Conservation (phyloP, 1,140 invertebrate species). For the Bradynema listronoti region DNA sequence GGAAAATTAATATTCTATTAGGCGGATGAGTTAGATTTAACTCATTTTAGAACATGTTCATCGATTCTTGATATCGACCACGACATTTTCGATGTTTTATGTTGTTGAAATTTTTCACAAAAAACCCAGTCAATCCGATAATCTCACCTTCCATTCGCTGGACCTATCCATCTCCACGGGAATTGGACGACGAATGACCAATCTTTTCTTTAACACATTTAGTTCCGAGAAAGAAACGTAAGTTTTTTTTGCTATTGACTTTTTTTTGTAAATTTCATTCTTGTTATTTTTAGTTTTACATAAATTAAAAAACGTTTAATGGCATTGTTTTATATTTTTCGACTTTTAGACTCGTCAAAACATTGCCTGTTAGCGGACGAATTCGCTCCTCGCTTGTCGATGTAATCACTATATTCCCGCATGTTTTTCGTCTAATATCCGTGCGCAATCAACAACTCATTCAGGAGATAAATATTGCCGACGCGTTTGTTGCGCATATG, state of each 20-base stretch:
- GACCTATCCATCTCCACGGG: slow-evolving; percentile 13
- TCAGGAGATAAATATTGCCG: slow-evolving; percentile 19
- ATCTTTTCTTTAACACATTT: slow-evolving; percentile 19
- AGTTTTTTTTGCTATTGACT: too few relatives aligned
- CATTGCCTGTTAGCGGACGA: slow-evolving; percentile 6
- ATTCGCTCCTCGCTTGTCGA: slow-evolving; percentile 14
- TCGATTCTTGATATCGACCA: slow-evolving; percentile 27
- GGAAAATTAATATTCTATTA: too few relatives aligned
- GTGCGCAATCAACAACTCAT: slow-evolving; percentile 4
- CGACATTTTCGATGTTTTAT: slow-evolving; percentile 33
- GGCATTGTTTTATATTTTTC: too few relatives aligned
- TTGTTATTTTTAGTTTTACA: too few relatives aligned
- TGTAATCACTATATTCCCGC: slow-evolving; percentile 18
- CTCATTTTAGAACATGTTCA: slow-evolving; percentile 34
- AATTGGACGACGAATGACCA: slow-evolving; percentile 28
- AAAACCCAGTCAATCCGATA: slow-evolving; percentile 9
- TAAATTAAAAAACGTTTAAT: too few relatives aligned
- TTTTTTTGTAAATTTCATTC: too few relatives aligned
- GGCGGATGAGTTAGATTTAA: too few relatives aligned
- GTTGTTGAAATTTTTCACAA: slow-evolving; percentile 30
- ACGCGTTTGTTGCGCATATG: slow-evolving; percentile 7
- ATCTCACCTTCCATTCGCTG: slow-evolving; percentile 10
- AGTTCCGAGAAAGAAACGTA: slow-evolving; percentile 16
- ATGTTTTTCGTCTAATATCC: slow-evolving; percentile 24
- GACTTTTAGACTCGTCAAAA: slow-evolving; percentile 26